phyloP scores from a whole-genome alignment of 2,797 vertebrate species.

The Clarias platycephalus region DNA sequence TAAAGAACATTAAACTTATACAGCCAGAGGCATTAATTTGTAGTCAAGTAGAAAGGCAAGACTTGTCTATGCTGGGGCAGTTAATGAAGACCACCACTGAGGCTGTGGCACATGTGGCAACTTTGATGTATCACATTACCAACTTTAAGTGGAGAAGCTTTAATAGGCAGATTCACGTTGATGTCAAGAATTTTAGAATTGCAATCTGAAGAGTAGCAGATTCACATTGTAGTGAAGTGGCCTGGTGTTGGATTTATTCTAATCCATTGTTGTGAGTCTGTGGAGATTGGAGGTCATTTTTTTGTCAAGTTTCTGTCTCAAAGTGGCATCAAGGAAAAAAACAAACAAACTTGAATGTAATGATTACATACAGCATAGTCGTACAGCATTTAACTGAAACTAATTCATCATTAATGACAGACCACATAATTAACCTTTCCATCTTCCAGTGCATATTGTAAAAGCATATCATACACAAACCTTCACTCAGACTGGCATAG shows the following conservation, averaged over 20 bases:
- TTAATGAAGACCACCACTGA: constrained; percentile 18
- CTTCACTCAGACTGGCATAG: constrained; percentile 47
- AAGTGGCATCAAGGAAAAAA: constrained; percentile 4
- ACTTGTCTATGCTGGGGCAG: constrained; percentile 22
- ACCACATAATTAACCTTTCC: constrained; percentile 24
- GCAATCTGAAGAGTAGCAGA: constrained; percentile 1
- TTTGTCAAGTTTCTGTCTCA: background rate
- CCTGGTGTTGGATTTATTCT: constrained; percentile 21
- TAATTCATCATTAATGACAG: constrained; percentile 4
- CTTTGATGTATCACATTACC: constrained; percentile 6
- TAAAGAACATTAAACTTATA: constrained; percentile 17
- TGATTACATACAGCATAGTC: background rate
- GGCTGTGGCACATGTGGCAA: constrained; percentile 25
- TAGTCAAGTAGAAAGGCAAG: constrained; percentile 12
- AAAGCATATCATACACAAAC: constrained; percentile 43
- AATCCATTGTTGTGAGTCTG: background rate
- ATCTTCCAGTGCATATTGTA: constrained; percentile 38
- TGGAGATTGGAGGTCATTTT: constrained; percentile 3
- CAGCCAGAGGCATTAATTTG: constrained; percentile 33
- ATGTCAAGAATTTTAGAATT: constrained; percentile 18
- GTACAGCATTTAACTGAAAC: background rate
- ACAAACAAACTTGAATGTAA: constrained; percentile 16
- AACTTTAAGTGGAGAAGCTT: constrained; percentile 11
- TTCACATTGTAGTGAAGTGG: background rate
- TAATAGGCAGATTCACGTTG: background rate